phyloP scores from a whole-genome alignment of 2,797 vertebrate genomes.

The Gymnopithys bicolor region DNA sequence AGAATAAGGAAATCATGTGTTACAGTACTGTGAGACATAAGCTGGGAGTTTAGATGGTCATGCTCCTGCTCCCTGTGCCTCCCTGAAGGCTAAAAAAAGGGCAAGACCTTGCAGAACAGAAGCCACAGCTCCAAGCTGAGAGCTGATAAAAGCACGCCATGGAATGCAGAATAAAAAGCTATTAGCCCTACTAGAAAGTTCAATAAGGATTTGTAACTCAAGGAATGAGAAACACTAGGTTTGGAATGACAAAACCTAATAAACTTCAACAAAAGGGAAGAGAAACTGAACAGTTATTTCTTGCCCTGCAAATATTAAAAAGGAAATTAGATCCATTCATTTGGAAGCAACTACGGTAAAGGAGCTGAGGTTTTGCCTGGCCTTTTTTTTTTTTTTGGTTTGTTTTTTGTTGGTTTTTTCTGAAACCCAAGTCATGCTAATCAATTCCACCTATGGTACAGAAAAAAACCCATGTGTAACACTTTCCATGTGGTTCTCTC shows the following conservation, averaged over 20 bases:
- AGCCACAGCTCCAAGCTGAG: background rate
- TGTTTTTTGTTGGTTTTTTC: background rate
- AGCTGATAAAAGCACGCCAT: background rate
- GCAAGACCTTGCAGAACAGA: background rate
- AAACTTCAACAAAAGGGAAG: background rate
- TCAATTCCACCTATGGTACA: constrained; percentile 8
- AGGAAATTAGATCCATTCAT: constrained; percentile 41
- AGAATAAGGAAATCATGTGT: background rate
- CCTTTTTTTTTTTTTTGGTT: background rate
- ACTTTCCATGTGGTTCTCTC: constrained; percentile 27
- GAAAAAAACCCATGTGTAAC: background rate
- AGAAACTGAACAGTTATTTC: constrained; percentile 1
- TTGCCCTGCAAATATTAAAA: constrained; percentile 19
- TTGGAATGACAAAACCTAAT: constrained; percentile 18
- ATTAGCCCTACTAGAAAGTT: background rate
- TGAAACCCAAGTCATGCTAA: background rate
- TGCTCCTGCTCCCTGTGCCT: background rate
- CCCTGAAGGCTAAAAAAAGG: background rate
- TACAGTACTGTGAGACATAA: background rate
- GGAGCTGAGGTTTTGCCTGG: background rate
- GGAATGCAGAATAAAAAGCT: background rate
- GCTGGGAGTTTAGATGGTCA: background rate
- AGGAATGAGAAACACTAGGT: background rate
- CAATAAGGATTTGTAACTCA: background rate
- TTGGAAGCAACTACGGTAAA: constrained; percentile 32